These are phyloP conservation scores for Porites australiensis DNA, from an alignment of 64 coral and sea anemone genomes.

Conservation along the genomic window DNA sequence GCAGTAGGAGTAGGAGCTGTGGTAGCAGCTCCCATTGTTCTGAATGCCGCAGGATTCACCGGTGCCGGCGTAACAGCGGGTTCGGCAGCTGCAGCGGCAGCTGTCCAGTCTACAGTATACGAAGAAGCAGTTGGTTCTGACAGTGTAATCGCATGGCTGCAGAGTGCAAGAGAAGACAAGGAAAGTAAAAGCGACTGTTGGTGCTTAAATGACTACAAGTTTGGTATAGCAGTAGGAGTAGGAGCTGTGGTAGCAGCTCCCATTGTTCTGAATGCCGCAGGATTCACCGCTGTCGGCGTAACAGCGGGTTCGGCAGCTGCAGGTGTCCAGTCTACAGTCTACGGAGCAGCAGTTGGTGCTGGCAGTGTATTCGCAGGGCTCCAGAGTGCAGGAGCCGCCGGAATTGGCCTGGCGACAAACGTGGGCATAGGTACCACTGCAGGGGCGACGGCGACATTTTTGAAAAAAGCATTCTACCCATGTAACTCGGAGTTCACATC, in stretches of 20 bases:
- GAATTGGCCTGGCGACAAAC: not conserved
- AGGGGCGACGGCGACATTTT: not conserved
- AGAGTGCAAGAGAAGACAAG: slow-evolving; percentile 37
- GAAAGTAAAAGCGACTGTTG: not conserved
- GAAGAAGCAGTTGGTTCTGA: slow-evolving; percentile 50
- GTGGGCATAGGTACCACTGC: not conserved
- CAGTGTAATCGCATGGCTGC: slow-evolving; percentile 33
- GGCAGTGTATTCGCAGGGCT: slow-evolving; percentile 1
- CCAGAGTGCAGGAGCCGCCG: slow-evolving; percentile 28
- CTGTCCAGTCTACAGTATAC: slow-evolving; percentile 45
- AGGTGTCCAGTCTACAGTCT: not conserved
- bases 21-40: not conserved
- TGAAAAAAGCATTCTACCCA: not conserved
- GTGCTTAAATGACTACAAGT: not conserved
- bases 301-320: not conserved
- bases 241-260: slow-evolving; percentile 25
- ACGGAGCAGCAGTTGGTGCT: slow-evolving; percentile 21
- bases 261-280: not conserved
- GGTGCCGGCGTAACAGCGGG: slow-evolving; percentile 58
- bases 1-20: slow-evolving; percentile 20
- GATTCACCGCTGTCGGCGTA: not conserved
- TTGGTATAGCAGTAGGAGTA: not conserved
- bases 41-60: slow-evolving; percentile 38
- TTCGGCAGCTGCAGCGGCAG: slow-evolving; percentile 36
- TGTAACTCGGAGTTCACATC: not conserved